Base-by-base conservation (phyloP, 2,888 invertebrate species). In the Ochropacha duplaris region DNA sequence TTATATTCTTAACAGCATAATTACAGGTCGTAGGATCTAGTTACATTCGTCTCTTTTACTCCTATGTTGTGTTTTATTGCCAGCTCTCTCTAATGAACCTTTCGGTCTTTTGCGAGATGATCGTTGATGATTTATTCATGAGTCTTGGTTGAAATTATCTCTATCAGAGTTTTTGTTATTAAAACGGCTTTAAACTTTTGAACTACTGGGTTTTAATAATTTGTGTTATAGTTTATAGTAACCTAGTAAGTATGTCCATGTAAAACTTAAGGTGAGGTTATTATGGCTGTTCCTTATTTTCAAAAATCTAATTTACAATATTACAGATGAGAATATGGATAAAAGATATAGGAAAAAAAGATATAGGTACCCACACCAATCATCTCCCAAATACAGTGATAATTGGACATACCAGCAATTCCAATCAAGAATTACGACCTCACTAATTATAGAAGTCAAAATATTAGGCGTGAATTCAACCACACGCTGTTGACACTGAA, bases 1-100 rank as follows among this genome's bases (percentile, higher is more conserved):
- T 87, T 87, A 88, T 84, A 81, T 78, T 81, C 76, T 79, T 80
- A 87, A 88, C 88, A 83, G 81, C 83, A 86, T 90, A 88, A 90
- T 88, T 87, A 84, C 77, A 82, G 70, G 77, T 81, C 71, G 60
- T 58, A 74, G 71, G 71, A 72, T 78, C 80, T 79, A 81, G 73
- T 76, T 75, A 77, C 63, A 50, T 49, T 59, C 61, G 24, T 80
- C 84, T 68, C 78, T 56, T 60, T 86, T 73, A 50, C 62, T 69
- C 76, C 36, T 54, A 22, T 3, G 3, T 1, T 54, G 14, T 22
- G 26, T n/a, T 9, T 55, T 75, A 64, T 55, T 9, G 59, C 58
- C 54, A 54, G 79, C 80, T 66, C 75, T 61, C 57, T 85, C 74
- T 64, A 61, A 57, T 67, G 67, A 66, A 66, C 71, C 73, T 31